phyloP scores from a whole-genome alignment of 2,888 invertebrate species.

The Stenurella melanura region DNA sequence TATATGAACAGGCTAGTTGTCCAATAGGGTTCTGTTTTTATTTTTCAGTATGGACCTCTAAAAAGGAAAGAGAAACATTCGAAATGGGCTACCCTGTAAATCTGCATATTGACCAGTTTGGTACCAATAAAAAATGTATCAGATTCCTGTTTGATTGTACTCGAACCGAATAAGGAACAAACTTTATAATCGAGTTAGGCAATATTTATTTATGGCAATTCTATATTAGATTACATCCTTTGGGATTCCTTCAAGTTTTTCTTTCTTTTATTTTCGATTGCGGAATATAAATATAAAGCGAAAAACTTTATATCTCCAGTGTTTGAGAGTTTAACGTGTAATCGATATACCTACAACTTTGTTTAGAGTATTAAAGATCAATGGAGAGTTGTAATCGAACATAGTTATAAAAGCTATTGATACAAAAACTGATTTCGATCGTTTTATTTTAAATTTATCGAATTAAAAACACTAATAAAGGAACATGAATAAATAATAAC shows the following conservation, averaged over 20 bases:
- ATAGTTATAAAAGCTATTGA: too few species aligned
- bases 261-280: conserved; percentile 21
- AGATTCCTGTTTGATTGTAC: neutral
- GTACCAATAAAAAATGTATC: conserved; percentile 16
- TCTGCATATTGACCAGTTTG: conserved; percentile 12
- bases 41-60: too few species aligned
- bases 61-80: too few species aligned
- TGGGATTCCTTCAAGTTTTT: conserved; percentile 38
- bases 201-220: conserved; percentile 58
- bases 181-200: conserved; percentile 58
- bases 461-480: too few species aligned
- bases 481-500: too few species aligned
- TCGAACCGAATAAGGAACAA: conserved; percentile 48
- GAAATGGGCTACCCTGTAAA: too few species aligned
- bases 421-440: too few species aligned
- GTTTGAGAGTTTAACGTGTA: neutral
- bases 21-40: too few species aligned
- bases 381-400: too few species aligned
- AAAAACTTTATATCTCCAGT: conserved; percentile 16
- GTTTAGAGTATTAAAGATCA: too few species aligned
- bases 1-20: too few species aligned
- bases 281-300: conserved; percentile 13
- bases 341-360: neutral
- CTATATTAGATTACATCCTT: conserved; percentile 44
- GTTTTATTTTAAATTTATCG: too few species aligned